These are phyloP conservation scores for Otus sunia DNA, from an alignment of 2,113 vertebrate species.

Conservation along the genomic window DNA sequence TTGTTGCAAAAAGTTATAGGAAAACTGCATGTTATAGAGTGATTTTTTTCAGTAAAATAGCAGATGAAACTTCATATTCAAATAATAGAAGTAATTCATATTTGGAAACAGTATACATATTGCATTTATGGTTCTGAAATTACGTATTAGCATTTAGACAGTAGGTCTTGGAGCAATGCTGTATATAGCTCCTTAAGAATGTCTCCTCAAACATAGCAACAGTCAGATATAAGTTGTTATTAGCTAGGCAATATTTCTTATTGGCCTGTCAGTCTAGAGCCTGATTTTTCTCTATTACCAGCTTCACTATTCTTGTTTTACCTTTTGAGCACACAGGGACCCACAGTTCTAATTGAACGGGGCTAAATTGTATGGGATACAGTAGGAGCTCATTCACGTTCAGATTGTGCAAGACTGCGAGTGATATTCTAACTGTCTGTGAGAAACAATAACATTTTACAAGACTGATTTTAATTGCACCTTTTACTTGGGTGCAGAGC, in stretches of 20 bases:
- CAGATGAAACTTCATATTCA: background rate
- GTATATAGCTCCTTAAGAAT: background rate
- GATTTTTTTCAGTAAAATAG: background rate
- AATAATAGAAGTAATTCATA: background rate
- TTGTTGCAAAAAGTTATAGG: background rate
- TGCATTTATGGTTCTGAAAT: background rate
- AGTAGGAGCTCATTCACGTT: background rate
- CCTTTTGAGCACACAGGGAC: background rate
- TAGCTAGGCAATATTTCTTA: background rate
- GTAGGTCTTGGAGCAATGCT: background rate
- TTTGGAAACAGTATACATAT: background rate
- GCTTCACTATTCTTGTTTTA: background rate
- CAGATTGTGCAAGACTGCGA: fast-evolving
- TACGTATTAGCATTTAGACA: background rate
- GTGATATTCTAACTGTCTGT: background rate
- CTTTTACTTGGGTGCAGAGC: background rate
- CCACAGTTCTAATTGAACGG: background rate
- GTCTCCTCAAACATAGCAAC: background rate
- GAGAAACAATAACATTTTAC: background rate
- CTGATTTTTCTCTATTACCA: background rate
- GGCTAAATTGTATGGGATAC: background rate
- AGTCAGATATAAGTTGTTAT: background rate
- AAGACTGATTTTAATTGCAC: conserved; percentile 25
- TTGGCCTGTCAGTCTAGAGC: background rate
- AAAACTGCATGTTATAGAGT: background rate